These are phyloP conservation scores for Tiaroga cobitis DNA, from an alignment of 2,797 vertebrate species.

Conservation along the genomic window DNA sequence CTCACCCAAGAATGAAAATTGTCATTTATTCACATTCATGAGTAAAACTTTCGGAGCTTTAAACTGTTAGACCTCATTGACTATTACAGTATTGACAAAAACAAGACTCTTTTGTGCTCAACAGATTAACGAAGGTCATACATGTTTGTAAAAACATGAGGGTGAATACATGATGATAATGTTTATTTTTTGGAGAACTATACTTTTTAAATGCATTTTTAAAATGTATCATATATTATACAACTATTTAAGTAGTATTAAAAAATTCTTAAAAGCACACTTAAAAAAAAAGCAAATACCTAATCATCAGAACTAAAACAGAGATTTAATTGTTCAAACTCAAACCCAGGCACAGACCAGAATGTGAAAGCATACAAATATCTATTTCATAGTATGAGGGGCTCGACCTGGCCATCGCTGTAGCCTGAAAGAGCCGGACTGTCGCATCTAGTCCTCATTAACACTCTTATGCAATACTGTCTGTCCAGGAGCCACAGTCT, in stretches of 20 bases:
- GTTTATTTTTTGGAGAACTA: background rate
- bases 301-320: background rate
- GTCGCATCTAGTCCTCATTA: slow-evolving; percentile 37
- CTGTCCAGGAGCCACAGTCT: slow-evolving; percentile 25
- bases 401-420: background rate
- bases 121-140: background rate
- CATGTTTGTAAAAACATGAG: background rate
- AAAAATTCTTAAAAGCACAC: background rate
- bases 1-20: background rate
- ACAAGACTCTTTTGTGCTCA: background rate
- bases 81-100: background rate
- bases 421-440: slow-evolving; percentile 33
- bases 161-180: background rate
- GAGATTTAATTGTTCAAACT: background rate
- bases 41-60: background rate
- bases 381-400: slow-evolving; percentile 27
- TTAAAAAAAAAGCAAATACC: background rate
- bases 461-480: slow-evolving; percentile 46
- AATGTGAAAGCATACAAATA: background rate
- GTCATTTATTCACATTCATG: background rate
- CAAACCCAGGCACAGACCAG: background rate
- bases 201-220: background rate
- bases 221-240: background rate
- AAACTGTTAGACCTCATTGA: background rate
- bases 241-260: background rate